phyloP scores from a whole-genome alignment of 2,113 vertebrate species.

The Spea bombifrons region DNA sequence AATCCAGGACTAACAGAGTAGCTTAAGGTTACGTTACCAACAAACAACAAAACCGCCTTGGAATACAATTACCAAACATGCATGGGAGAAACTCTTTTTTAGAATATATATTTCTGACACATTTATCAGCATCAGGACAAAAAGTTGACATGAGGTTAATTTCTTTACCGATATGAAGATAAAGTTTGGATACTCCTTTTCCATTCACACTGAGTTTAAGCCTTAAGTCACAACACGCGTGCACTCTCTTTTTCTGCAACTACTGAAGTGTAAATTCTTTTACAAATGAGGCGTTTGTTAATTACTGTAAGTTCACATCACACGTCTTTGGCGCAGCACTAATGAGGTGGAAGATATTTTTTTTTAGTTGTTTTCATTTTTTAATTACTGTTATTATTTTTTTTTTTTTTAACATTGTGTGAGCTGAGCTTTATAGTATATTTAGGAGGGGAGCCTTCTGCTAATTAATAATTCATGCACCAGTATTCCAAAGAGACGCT shows the following conservation, averaged over 20 bases:
- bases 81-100: too few relatives aligned
- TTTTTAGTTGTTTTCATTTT: conserved; percentile 52
- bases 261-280: conserved; percentile 62
- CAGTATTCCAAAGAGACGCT: conserved; percentile 83
- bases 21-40: neutral
- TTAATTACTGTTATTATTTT: conserved; percentile 54
- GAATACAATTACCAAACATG: neutral
- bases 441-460: conserved; percentile 64
- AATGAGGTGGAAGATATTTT: conserved; percentile 61
- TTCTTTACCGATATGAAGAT: too few relatives aligned
- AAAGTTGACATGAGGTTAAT: too few relatives aligned
- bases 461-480: conserved; percentile 86
- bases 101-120: too few relatives aligned
- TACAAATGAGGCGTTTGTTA: conserved; percentile 59
- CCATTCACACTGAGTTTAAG: too few relatives aligned
- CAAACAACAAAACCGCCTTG: neutral
- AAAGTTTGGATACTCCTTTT: too few relatives aligned
- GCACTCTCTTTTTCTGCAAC: conserved; percentile 27
- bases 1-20: too few relatives aligned
- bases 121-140: too few relatives aligned
- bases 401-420: conserved; percentile 20
- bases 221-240: neutral
- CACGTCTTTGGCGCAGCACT: conserved; percentile 54
- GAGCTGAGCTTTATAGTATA: conserved; percentile 23
- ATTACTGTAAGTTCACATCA: conserved; percentile 67